phyloP scores from a whole-genome alignment of 2,113 vertebrate genomes.

The Myxocyprinus asiaticus region DNA sequence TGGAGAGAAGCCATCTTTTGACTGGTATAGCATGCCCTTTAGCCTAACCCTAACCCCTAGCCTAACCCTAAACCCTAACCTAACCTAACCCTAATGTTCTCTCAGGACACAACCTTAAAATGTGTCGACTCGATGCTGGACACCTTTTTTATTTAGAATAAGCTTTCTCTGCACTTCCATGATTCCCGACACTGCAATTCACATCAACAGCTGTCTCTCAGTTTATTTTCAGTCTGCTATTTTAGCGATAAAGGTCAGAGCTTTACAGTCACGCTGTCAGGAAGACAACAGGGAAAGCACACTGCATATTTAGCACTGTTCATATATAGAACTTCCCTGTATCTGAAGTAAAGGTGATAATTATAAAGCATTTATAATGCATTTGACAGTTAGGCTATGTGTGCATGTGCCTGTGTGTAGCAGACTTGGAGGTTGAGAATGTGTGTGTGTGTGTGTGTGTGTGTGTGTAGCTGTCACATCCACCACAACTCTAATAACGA shows the following conservation, averaged over 20 bases:
- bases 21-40: slow-evolving; percentile 77
- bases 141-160: neutral
- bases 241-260: slow-evolving; percentile 5
- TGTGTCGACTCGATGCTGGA: too few species aligned
- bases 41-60: too few species aligned
- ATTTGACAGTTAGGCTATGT: neutral
- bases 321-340: slow-evolving; percentile 32
- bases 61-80: too few species aligned
- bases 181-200: neutral
- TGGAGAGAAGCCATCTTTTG: slow-evolving; percentile 94
- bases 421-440: too few species aligned
- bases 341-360: slow-evolving; percentile 30
- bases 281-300: neutral
- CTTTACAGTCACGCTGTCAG: neutral
- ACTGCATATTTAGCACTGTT: slow-evolving; percentile 37
- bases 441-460: too few species aligned
- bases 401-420: neutral
- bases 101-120: too few species aligned
- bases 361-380: neutral
- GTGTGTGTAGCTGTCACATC: too few species aligned
- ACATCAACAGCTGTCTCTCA: slow-evolving; percentile 25
- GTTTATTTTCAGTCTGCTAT: slow-evolving; percentile 12
- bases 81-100: too few species aligned
- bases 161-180: too few species aligned
- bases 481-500: too few species aligned